Percentiles rank a stretch among this genome's conserved stretches.
Evolutionary conservation across 2,797 vertebrate genomes (phyloP).

Genomic region (Sebastes trivittatus): DNA sequence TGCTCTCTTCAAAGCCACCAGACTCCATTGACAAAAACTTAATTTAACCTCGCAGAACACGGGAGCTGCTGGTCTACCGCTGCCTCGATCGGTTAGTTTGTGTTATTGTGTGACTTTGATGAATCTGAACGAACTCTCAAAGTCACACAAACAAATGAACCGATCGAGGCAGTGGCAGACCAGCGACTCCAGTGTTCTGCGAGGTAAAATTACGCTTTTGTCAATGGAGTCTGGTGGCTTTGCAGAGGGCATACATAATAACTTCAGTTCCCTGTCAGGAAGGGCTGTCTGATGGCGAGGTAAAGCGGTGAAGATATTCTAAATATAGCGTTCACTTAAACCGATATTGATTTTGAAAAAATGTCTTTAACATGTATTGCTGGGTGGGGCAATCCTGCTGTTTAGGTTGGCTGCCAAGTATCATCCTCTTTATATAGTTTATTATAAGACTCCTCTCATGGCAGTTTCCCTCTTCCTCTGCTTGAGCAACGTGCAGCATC

Average conservation of each 20-base stretch:
- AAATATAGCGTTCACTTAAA: neutral
- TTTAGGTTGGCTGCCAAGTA: slow-evolving; percentile 8
- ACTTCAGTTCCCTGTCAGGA: neutral
- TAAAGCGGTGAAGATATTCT: neutral
- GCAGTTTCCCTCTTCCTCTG: neutral
- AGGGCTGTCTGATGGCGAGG: neutral
- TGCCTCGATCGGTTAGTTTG: too few relatives aligned
- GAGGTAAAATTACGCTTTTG: too few relatives aligned
- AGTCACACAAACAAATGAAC: too few relatives aligned
- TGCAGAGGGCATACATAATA: neutral
- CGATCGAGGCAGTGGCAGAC: too few relatives aligned
- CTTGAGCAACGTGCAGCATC: neutral
- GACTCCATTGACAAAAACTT: neutral
- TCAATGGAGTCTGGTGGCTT: too few relatives aligned
- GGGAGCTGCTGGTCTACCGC: neutral
- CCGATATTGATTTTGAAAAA: neutral
- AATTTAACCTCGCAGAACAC: neutral
- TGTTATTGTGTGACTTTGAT: neutral
- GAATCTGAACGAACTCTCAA: neutral
- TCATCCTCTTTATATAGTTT: slow-evolving; percentile 16
- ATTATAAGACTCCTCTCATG: neutral
- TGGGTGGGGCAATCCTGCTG: neutral
- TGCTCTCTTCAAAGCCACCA: neutral
- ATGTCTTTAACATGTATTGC: neutral
- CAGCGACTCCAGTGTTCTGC: too few relatives aligned